Evolutionary conservation across 2,113 vertebrate genomes (phyloP).

Genomic region (Epinephelus lanceolatus): DNA sequence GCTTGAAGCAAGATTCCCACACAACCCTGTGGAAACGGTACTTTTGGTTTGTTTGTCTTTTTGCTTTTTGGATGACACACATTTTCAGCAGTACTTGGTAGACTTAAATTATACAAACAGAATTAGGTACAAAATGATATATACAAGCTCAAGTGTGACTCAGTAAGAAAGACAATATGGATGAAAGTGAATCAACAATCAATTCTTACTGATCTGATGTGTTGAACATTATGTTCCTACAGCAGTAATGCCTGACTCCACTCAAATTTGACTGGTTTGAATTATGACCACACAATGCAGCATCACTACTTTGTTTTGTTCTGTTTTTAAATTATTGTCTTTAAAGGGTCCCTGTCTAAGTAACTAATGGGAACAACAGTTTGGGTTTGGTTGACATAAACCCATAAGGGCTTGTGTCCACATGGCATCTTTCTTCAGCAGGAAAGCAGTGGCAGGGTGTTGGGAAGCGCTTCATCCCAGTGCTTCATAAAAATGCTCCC

Average conservation of each 20-base stretch:
- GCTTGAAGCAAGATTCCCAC: constrained; percentile 7
- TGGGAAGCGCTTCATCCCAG: too few relatives aligned
- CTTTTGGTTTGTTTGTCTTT: background rate
- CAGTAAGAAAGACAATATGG: background rate
- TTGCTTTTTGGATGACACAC: background rate
- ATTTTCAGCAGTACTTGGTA: background rate
- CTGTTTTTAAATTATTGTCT: background rate
- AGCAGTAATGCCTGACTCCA: background rate
- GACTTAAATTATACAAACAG: background rate
- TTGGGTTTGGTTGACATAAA: too few relatives aligned
- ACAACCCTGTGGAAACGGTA: constrained; percentile 1
- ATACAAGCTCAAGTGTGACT: background rate
- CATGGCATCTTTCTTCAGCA: too few relatives aligned
- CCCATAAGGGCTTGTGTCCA: too few relatives aligned
- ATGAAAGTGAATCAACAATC: constrained; percentile 17
- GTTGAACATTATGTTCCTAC: constrained; percentile 1
- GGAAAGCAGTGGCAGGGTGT: too few relatives aligned
- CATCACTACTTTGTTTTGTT: background rate
- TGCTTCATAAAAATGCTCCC: too few relatives aligned
- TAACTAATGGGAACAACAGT: too few relatives aligned
- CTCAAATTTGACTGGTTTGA: background rate
- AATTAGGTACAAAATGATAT: background rate
- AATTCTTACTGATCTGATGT: background rate
- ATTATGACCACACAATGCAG: background rate
- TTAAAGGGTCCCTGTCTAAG: too few relatives aligned